Conservation (phyloP, 1,140 invertebrate genomes). For the Brachionus manjavacas region DNA sequence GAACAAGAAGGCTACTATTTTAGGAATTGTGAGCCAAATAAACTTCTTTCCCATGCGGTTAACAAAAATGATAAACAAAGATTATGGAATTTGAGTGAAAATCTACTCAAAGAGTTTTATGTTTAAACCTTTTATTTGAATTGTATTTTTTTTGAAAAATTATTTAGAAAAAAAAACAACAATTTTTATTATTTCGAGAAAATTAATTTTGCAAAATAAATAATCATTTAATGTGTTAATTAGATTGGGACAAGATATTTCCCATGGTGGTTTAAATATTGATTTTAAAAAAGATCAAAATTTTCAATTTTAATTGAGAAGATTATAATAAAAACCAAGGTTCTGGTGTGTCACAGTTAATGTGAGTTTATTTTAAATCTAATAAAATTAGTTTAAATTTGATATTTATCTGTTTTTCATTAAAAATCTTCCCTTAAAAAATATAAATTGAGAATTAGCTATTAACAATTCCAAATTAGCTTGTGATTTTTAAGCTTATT, state of each 20-base stretch:
- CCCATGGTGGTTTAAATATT: neutral
- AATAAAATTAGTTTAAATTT: no score
- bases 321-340: no score
- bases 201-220: neutral
- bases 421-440: no score
- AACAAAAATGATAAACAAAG: neutral
- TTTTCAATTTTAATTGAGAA: no score
- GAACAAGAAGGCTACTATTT: conserved; percentile 48
- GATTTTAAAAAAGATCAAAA: neutral
- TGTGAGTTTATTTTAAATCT: no score
- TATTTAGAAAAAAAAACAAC: no score
- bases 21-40: neutral
- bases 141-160: neutral
- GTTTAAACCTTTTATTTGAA: neutral
- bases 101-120: conserved; percentile 18
- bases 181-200: neutral
- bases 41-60: neutral
- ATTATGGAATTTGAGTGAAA: conserved; percentile 30
- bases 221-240: neutral
- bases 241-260: neutral
- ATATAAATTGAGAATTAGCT: no score
- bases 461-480: no score
- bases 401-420: no score
- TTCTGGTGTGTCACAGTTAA: no score
- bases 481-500: no score